These are phyloP conservation scores for Pantelozetes paolii DNA, from an alignment of 2,888 invertebrate genomes.

Conservation along the genomic window DNA sequence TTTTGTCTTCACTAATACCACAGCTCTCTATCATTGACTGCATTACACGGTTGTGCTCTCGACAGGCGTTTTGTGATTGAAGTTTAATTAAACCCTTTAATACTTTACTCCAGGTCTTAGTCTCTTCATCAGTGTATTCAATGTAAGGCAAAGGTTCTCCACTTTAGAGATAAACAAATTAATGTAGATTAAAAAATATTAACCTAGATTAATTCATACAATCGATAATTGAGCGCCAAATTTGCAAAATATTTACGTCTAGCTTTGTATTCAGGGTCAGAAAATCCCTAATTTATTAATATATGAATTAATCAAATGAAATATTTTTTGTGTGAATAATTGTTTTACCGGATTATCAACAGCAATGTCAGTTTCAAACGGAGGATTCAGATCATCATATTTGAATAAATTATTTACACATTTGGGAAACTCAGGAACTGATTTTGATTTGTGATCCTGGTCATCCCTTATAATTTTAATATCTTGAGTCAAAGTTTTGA, in stretches of 20 bases:
- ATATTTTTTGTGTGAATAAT: no score
- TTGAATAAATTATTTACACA: slow-evolving; percentile 90
- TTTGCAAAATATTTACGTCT: slow-evolving; percentile 89
- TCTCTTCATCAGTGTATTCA: slow-evolving; percentile 82
- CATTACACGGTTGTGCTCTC: slow-evolving; percentile 90
- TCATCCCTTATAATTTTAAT: slow-evolving; percentile 78
- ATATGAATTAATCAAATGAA: background rate
- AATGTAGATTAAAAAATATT: slow-evolving; percentile 43
- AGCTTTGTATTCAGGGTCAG: slow-evolving; percentile 79
- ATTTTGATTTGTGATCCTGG: slow-evolving; percentile 62
- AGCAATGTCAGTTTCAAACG: slow-evolving; percentile 86
- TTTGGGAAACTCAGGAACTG: slow-evolving; percentile 87
- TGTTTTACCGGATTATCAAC: slow-evolving; percentile 84
- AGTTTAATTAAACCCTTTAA: slow-evolving; percentile 69
- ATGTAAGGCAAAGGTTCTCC: slow-evolving; percentile 87
- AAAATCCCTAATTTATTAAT: slow-evolving; percentile 63
- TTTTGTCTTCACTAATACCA: slow-evolving; percentile 77
- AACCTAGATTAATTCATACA: slow-evolving; percentile 61
- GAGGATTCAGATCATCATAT: slow-evolving; percentile 86
- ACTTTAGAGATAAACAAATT: no score
- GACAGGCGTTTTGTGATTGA: slow-evolving; percentile 92
- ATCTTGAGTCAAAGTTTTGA: slow-evolving; percentile 68
- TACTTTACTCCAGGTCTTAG: slow-evolving; percentile 65
- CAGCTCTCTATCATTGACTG: slow-evolving; percentile 77
- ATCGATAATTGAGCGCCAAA: slow-evolving; percentile 88